A percentile compares a stretch with the other conserved stretches of the same genome.
Conservation (phyloP, 2,113 vertebrate species). For the Salvelinus fontinalis region DNA sequence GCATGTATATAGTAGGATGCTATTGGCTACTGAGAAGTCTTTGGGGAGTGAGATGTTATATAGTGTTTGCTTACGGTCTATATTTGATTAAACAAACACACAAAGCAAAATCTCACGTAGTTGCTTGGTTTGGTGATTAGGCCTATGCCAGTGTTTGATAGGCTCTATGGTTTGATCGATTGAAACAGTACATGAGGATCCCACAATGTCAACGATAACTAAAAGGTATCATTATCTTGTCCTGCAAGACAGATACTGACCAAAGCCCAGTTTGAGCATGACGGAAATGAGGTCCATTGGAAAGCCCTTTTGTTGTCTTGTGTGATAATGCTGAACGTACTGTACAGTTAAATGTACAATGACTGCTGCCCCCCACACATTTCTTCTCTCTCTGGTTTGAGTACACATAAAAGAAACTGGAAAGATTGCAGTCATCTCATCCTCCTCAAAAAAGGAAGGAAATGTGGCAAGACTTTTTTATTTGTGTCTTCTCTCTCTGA, state of each 20-base stretch:
- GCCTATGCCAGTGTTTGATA: conserved; percentile 9
- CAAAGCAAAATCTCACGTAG: conserved; percentile 42
- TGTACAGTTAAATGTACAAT: conserved; percentile 46
- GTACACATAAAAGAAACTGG: conserved; percentile 19
- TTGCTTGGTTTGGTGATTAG: conserved; percentile 15
- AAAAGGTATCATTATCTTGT: conserved; percentile 62
- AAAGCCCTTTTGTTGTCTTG: conserved; percentile 72
- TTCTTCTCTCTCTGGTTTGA: conserved; percentile 64
- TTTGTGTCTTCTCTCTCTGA: conserved; percentile 65
- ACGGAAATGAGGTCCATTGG: conserved; percentile 57
- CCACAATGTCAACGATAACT: conserved; percentile 22
- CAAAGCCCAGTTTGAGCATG: conserved; percentile 52
- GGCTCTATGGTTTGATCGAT: conserved; percentile 35
- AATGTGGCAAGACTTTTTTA: conserved; percentile 12
- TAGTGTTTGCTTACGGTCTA: conserved; percentile 31
- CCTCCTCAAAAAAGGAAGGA: conserved; percentile 39
- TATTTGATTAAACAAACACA: conserved; percentile 30
- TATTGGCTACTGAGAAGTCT: conserved; percentile 57
- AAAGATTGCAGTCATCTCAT: conserved; percentile 23
- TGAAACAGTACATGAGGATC: conserved; percentile 24
- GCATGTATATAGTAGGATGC: conserved; percentile 28
- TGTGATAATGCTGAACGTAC: conserved; percentile 54
- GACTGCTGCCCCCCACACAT: conserved; percentile 47
- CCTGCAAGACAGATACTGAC: conserved; percentile 66
- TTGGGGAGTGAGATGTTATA: conserved; percentile 52